Base-by-base conservation (phyloP, 2,113 vertebrate genomes). In the Gymnogyps californianus region DNA sequence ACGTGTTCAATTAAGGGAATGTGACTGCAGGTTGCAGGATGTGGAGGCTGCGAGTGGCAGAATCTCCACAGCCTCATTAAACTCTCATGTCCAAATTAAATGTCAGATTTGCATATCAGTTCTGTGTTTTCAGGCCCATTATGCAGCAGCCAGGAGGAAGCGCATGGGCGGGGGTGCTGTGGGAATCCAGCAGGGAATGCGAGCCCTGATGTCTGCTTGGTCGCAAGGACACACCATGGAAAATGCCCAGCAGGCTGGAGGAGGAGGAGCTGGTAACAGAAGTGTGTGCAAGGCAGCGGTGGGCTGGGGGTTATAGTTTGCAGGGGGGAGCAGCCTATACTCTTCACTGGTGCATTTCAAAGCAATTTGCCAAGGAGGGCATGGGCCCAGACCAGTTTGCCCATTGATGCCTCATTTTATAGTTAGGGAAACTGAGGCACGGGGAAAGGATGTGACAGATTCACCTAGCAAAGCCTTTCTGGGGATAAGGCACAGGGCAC, bases 71-170 rank as follows among this genome's bases (percentile, higher is more conserved):
- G 94, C 81, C 92, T 97, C 92, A 93, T 96, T 96, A 95, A 96
- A 82, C 80, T 47, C 95, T 94, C 49, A 34, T 85, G 82, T 95
- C 97, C 96, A 96, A 97, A 97, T 97, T 79, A 97, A 97, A 97
- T 97, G 94, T 95, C 97, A 97, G 93, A 96, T 97, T 96, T 97
- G 95, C 97, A 97, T 96, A 96, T 74, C 1, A 1, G 91, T 67
- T 90, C 90, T 79, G 61, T 71, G 69, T 83, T 94, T 90, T 59
- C 69, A 77, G 94, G 71, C 55, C 93, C 1, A 4, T 87, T 71
- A 25, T 58, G 51, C 84, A 77, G 94, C 92, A 83, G 83, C 65
- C 0, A 0, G 70, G 82, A 85, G 61, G 90, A 66, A 31, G 70
- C 2, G 2, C 38, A 18, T 4, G 59, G 78, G 24, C 0, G 7